Evolutionary conservation across 2,888 invertebrate species (phyloP).

Genomic region (Epistrophella euchroma): DNA sequence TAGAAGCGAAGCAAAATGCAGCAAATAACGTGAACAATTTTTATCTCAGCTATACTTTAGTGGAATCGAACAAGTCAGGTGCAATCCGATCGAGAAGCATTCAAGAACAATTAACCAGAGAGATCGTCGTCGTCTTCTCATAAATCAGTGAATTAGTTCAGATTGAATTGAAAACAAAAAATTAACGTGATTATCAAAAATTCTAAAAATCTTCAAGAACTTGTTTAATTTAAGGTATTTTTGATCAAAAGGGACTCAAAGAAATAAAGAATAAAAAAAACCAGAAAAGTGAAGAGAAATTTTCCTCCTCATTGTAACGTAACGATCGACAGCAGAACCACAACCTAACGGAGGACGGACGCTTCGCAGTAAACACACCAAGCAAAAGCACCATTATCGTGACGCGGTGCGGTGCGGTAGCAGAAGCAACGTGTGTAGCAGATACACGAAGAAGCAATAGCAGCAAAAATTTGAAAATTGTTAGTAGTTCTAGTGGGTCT

Average conservation of each 20-base stretch:
- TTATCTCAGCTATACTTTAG: conserved; percentile 39
- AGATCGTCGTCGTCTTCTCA: conserved; percentile 29
- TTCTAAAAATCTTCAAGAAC: conserved; percentile 33
- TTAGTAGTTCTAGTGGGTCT: conserved; percentile 83
- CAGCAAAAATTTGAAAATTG: conserved; percentile 79
- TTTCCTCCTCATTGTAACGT: conserved; percentile 80
- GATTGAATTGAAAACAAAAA: conserved; percentile 9
- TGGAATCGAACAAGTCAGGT: conserved; percentile 71
- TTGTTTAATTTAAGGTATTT: background rate
- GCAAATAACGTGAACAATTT: conserved; percentile 56
- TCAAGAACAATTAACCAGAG: conserved; percentile 57
- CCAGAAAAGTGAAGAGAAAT: conserved; percentile 79
- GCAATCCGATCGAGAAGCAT: conserved; percentile 69
- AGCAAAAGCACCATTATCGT: conserved; percentile 69
- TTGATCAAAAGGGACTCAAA: conserved; percentile 56
- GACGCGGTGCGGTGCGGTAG: conserved; percentile 52
- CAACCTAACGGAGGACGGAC: conserved; percentile 41
- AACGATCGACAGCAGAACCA: conserved; percentile 63
- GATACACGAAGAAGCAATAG: conserved; percentile 61
- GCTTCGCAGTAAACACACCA: conserved; percentile 35
- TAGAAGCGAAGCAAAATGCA: conserved; percentile 11
- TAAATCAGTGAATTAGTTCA: conserved; percentile 2
- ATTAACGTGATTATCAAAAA: conserved; percentile 33
- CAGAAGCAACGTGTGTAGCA: conserved; percentile 73
- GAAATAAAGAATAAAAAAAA: conserved; percentile 48